Conservation (phyloP, 2,797 vertebrate species). For the Spheniscus humboldti region DNA sequence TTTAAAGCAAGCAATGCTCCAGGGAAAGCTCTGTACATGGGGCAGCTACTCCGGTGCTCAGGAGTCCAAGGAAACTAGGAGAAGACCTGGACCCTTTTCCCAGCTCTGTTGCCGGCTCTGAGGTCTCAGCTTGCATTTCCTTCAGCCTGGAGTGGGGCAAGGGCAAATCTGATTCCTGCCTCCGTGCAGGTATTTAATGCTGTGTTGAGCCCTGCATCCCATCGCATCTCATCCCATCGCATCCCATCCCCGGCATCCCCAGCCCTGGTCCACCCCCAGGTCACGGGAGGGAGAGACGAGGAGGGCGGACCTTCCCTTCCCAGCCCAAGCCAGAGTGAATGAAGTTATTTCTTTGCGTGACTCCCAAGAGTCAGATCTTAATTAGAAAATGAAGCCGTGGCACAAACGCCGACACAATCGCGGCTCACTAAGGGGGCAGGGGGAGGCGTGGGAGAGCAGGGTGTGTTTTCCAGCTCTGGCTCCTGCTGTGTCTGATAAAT, state of each 20-base stretch:
- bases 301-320: background rate
- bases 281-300: background rate
- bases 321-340: background rate
- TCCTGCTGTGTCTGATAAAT: background rate
- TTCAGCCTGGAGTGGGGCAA: background rate
- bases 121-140: background rate
- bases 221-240: background rate
- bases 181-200: fast-evolving
- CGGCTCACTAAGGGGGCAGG: background rate
- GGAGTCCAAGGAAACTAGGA: background rate
- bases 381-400: background rate
- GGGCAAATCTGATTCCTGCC: background rate
- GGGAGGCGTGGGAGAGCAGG: background rate
- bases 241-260: background rate
- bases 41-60: background rate
- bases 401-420: background rate
- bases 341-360: background rate
- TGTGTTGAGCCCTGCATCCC: background rate
- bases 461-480: background rate
- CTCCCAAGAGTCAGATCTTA: background rate
- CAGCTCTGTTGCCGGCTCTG: background rate
- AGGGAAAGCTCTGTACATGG: fast-evolving
- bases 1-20: fast-evolving
- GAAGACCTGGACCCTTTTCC: background rate
- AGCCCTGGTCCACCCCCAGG: background rate